Conservation (phyloP, 2,888 invertebrate species). For the Acanthosepion lycidas region DNA sequence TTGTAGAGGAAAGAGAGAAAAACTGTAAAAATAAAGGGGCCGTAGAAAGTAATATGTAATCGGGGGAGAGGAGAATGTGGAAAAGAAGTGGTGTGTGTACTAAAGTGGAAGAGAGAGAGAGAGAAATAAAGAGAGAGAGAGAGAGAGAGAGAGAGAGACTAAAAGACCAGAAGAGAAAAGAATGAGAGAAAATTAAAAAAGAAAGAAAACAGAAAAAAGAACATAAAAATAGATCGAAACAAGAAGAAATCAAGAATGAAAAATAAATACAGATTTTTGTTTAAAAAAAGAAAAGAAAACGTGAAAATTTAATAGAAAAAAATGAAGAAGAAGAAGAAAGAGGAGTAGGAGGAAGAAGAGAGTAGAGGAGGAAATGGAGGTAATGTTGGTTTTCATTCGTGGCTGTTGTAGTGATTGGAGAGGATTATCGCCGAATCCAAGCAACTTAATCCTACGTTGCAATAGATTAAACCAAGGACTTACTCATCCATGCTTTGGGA, state of each 20-base stretch:
- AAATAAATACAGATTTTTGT: neutral
- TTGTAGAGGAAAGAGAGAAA: neutral
- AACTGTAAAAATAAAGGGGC: neutral
- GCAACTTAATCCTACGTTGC: neutral
- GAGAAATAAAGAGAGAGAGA: neutral
- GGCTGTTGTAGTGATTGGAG: neutral
- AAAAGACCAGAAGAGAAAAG: neutral
- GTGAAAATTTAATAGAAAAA: neutral
- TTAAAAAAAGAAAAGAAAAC: neutral
- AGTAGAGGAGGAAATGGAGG: neutral
- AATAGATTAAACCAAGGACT: neutral
- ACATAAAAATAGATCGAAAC: too few species aligned
- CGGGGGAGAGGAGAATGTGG: rapidly evolving
- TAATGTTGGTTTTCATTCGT: neutral
- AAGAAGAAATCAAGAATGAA: neutral
- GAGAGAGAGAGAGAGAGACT: neutral
- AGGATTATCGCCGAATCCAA: neutral
- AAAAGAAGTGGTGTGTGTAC: neutral
- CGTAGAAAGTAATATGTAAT: too few species aligned
- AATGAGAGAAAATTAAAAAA: neutral
- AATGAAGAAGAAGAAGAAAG: neutral
- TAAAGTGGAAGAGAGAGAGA: neutral
- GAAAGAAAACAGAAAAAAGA: neutral
- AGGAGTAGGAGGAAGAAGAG: neutral
- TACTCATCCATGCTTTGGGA: neutral